Evolutionary conservation across 2,888 invertebrate genomes (phyloP).

Genomic region (Mesorhabditis belari): DNA sequence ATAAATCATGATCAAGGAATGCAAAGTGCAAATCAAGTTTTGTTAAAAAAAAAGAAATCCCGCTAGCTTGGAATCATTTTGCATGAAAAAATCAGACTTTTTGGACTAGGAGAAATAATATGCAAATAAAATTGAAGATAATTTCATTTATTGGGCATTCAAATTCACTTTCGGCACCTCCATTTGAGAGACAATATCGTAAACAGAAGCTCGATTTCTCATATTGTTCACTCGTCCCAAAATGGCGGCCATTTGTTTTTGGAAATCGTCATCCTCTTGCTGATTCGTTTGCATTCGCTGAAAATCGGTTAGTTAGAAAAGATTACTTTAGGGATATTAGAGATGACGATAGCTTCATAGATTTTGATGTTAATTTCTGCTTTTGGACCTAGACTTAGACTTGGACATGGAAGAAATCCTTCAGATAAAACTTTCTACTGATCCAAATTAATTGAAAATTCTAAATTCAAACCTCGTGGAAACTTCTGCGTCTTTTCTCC

Average conservation of each 20-base stretch:
- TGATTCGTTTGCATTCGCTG: slow-evolving; percentile 33
- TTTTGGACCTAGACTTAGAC: no score
- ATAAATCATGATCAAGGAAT: no score
- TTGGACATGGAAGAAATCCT: no score
- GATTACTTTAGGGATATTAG: not conserved
- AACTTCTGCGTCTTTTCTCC: slow-evolving; percentile 46
- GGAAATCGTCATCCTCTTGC: slow-evolving; percentile 50
- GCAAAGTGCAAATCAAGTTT: no score
- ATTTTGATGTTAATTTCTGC: no score
- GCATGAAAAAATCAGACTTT: no score
- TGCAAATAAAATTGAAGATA: not conserved
- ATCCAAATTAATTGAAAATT: no score
- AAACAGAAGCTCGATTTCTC: slow-evolving; percentile 15
- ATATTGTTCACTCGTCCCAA: slow-evolving; percentile 34
- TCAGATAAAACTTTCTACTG: no score
- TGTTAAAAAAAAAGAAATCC: no score
- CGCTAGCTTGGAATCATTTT: no score
- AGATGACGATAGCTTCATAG: no score
- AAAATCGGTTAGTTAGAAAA: slow-evolving; percentile 4
- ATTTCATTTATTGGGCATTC: not conserved
- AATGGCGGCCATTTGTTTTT: slow-evolving; percentile 38
- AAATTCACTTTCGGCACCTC: slow-evolving; percentile 6
- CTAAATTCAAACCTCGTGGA: slow-evolving; percentile 41
- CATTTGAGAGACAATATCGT: slow-evolving; percentile 8
- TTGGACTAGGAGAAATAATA: not conserved